Conservation (phyloP, 1,140 invertebrate genomes). For the Drosophila lacteicornis region DNA sequence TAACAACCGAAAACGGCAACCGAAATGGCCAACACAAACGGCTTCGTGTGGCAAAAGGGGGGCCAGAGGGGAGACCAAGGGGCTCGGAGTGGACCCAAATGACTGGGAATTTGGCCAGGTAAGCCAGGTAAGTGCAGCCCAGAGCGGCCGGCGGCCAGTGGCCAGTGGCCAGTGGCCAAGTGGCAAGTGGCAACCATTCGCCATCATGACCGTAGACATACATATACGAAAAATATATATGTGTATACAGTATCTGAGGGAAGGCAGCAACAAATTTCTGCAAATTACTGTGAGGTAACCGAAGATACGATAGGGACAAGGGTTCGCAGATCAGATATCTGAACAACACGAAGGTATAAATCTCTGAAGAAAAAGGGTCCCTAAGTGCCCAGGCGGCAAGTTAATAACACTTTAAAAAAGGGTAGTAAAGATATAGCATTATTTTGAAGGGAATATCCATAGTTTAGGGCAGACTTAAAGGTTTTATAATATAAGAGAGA, state of each 20-base stretch:
- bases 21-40: slow-evolving; percentile 46
- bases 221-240: background rate
- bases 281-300: slow-evolving; percentile 41
- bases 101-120: slow-evolving; percentile 41
- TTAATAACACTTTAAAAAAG: slow-evolving; percentile 13
- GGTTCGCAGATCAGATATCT: slow-evolving; percentile 31
- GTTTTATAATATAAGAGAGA: background rate
- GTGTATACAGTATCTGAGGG: background rate
- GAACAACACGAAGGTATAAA: slow-evolving; percentile 26
- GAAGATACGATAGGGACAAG: slow-evolving; percentile 28
- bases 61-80: background rate
- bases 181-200: slow-evolving; percentile 32
- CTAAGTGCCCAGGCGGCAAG: background rate
- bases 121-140: slow-evolving; percentile 31
- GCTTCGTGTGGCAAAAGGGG: slow-evolving; percentile 1
- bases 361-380: slow-evolving; percentile 1
- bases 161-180: slow-evolving; percentile 16
- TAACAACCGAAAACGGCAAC: slow-evolving; percentile 52
- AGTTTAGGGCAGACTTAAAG: background rate
- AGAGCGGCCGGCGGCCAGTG: slow-evolving; percentile 1
- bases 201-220: slow-evolving; percentile 10
- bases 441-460: background rate
- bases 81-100: slow-evolving; percentile 26
- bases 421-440: background rate
- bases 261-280: slow-evolving; percentile 33